Base-by-base conservation (phyloP, 2,113 vertebrate genomes). In the Empidonax traillii region DNA sequence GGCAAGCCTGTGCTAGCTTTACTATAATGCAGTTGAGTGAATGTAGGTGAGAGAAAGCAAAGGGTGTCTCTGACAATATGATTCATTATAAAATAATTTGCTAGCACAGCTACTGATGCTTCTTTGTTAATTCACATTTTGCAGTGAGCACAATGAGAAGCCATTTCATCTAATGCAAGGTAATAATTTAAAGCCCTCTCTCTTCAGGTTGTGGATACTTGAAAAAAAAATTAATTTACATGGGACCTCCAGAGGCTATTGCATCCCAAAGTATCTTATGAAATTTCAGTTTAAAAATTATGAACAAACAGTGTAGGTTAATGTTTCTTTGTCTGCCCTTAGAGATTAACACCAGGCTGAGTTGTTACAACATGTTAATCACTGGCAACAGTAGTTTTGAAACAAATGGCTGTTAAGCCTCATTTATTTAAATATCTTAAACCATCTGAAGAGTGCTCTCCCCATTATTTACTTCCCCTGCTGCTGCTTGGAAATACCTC, bases 401-500 rank as follows among this genome's bases (percentile, higher is more conserved):
- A 88, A 88, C 62, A 85, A 95, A 86, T 55, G 41, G 51, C 39
- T 93, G 95, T 90, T 74, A 76, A 79, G 90, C 67, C 56, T 95
- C 78, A 77, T 88, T 94, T 96, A 66, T 91, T 96, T 90, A 94
- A 86, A 89, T n/a, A 93, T 56, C 46, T 55, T 73, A 63, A 77
- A 79, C 68, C 67, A 80, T 73, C 43, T 2, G 2, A 85, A 79
- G 66, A 82, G 69, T 56, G 28, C 14, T 81, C 46, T 90, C 52
- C 30, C 30, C 5, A 5, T 90, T 83, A 51, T 44, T 87, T 85
- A 59, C 44, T 75, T 85, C 51, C 43, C 74, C 78, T 90, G 63
- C 82, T 95, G 89, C 77, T 85, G 25, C 55, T 80, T 24, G 68
- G 72, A 83, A 94, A 76, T 80, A 53, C 19, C 55, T 88, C 73